Conservation (phyloP, 2,113 vertebrate genomes). For the Heteronetta atricapilla region DNA sequence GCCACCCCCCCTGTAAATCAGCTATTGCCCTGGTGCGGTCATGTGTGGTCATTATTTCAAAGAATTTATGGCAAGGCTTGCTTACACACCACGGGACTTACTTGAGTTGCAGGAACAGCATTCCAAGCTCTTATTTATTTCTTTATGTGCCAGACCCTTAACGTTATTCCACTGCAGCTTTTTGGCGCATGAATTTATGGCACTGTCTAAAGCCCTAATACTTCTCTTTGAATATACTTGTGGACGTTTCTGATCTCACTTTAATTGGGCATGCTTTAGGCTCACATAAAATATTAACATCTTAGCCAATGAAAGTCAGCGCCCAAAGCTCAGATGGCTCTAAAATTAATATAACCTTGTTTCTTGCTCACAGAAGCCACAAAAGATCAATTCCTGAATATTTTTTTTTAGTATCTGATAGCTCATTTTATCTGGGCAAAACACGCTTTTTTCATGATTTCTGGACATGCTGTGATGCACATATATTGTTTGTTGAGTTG, state of each 20-base stretch:
- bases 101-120: not conserved
- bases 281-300: conserved; percentile 75
- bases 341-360: conserved; percentile 70
- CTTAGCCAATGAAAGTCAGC: conserved; percentile 64
- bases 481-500: conserved; percentile 7
- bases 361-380: conserved; percentile 53
- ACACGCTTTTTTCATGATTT: not conserved
- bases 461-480: conserved; percentile 17
- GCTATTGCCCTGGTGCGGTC: not conserved
- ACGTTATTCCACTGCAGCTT: conserved; percentile 13
- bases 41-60: not conserved
- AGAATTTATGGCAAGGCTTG: not conserved
- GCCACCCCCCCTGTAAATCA: not conserved
- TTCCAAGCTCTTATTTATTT: conserved; percentile 47
- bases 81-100: not conserved
- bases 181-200: conserved; percentile 40
- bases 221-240: conserved; percentile 69
- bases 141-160: conserved; percentile 57
- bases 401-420: conserved; percentile 20
- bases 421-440: conserved; percentile 39
- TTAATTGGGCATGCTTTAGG: conserved; percentile 75
- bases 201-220: conserved; percentile 55
- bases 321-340: conserved; percentile 68
- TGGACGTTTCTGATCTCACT: conserved; percentile 71
- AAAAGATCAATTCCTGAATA: conserved; percentile 62